Conservation (phyloP, 2,888 invertebrate genomes). For the Neoitamus cyanurus region DNA sequence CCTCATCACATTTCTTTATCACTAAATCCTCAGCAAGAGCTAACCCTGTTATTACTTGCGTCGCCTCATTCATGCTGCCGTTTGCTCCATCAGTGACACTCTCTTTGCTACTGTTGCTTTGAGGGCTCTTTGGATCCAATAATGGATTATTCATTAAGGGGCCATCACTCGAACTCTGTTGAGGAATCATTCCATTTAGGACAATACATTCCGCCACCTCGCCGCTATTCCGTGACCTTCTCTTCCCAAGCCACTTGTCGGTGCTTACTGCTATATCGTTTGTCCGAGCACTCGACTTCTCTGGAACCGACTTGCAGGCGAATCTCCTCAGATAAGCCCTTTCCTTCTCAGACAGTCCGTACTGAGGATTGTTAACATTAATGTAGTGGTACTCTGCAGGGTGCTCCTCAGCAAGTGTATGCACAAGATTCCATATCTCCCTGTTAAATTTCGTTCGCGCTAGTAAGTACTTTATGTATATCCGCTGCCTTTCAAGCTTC, state of each 20-base stretch:
- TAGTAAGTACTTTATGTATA: neutral
- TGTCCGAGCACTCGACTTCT: neutral
- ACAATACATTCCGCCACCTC: neutral
- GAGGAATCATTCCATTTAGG: neutral
- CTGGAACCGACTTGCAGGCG: neutral
- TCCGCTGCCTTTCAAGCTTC: conserved; percentile 6
- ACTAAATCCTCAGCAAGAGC: neutral
- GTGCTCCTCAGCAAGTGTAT: neutral
- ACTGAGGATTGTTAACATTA: conserved; percentile 34
- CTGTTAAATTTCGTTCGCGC: neutral
- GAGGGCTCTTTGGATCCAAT: neutral
- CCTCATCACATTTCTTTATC: neutral
- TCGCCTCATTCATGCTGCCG: neutral
- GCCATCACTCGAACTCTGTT: neutral
- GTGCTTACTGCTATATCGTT: neutral
- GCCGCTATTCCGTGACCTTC: neutral
- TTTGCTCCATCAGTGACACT: neutral
- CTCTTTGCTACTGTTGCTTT: neutral
- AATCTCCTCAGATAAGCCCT: neutral
- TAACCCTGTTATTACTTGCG: neutral
- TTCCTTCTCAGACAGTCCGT: neutral
- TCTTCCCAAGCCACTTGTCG: neutral
- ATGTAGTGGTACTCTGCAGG: neutral
- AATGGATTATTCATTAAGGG: neutral
- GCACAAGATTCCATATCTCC: conserved; percentile 12